Percentiles rank a stretch among this genome's conserved stretches.
Conservation (phyloP, 2,113 vertebrate genomes). For the Calypte anna region DNA sequence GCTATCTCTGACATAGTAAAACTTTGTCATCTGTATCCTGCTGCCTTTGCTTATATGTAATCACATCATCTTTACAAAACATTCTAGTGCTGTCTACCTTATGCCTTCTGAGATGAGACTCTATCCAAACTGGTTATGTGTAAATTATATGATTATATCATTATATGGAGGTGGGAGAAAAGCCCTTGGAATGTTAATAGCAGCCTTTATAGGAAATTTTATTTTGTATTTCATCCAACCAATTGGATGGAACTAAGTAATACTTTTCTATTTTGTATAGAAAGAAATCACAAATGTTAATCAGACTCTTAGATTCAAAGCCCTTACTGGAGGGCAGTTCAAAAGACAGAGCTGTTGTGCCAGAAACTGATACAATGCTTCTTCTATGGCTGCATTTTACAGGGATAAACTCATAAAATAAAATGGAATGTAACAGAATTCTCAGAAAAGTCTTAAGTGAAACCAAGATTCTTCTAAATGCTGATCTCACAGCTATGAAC, state of each 20-base stretch:
- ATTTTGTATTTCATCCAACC: not conserved
- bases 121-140: fast-evolving
- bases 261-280: not conserved
- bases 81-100: not conserved
- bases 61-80: not conserved
- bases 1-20: not conserved
- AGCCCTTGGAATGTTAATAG: not conserved
- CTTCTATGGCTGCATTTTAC: not conserved
- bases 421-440: not conserved
- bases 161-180: not conserved
- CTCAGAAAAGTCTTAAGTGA: not conserved
- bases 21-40: not conserved
- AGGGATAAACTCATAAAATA: not conserved
- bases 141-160: not conserved
- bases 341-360: not conserved
- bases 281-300: not conserved
- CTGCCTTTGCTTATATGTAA: not conserved
- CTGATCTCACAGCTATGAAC: not conserved
- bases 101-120: not conserved
- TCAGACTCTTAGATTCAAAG: not conserved
- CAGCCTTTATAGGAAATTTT: not conserved
- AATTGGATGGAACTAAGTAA: not conserved
- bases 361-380: not conserved
- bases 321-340: not conserved
- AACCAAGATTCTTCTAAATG: not conserved